Evolutionary conservation across 2,888 invertebrate genomes (phyloP), one percentile per base, ranked within the genome.

Genomic region (Hypena proboscidalis): DNA sequence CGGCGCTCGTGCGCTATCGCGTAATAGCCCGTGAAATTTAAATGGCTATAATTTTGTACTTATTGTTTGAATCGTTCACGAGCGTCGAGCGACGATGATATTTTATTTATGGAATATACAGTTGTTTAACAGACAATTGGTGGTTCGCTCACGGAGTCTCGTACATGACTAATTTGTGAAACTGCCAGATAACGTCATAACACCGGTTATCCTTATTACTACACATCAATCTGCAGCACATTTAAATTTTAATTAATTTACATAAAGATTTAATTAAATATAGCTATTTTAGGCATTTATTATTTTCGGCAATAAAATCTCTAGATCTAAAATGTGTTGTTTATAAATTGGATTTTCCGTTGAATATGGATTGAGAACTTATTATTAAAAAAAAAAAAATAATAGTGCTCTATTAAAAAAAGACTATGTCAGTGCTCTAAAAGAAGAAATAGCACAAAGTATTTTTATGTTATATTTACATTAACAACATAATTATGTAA

Each of bases 191-290:
- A 61, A 53, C 61, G 40, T 48, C 51, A 40, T 42, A 30, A 27
- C 30, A 60, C 64, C 55, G 52, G 63, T 63, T 63, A 58, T 63
- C 64, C 63, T 63, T 55, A 61, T 55, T 32, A 23, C 39, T 50
- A 32, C 29, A 41, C 31, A 41, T 46, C 30, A 20, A 31, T 29
- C 32, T 26, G 23, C 31, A 43, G 8, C 27, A 32, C 34, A 48
- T 55, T 58, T 45, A 27, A 54, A 51, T 45, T 37, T 38, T 58
- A 54, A 60, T 60, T 43, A 48, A 26, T 31, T 36, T 38, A 34
- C 25, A 36, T 44, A 44, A 20, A 33, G 27, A 27, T n/a, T n/a
- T n/a, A n/a, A n/a, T n/a, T n/a, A n/a, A n/a, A n/a, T n/a, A n/a
- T n/a, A n/a, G n/a, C n/a, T n/a, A n/a, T n/a, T n/a, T n/a, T n/a